phyloP scores from a whole-genome alignment of 64 coral and sea anemone species.

The Orbicella faveolata region DNA sequence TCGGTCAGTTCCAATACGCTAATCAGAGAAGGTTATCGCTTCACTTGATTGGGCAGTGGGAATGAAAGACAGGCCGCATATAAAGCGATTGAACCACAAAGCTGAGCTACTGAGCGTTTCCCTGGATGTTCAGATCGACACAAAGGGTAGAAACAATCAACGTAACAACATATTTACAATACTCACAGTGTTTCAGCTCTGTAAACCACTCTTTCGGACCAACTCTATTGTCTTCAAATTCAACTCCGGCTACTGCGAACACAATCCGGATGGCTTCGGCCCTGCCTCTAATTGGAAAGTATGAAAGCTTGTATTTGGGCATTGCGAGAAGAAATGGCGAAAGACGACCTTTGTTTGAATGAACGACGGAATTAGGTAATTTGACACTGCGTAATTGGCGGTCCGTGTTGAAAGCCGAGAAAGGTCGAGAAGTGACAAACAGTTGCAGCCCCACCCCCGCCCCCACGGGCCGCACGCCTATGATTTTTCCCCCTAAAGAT shows the following conservation, averaged over 20 bases:
- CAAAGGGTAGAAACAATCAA: too few species aligned
- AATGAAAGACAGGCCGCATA: background rate
- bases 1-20: too few species aligned
- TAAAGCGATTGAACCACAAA: background rate
- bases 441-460: too few species aligned
- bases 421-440: too few species aligned
- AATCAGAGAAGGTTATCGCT: too few species aligned
- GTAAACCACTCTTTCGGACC: constrained; percentile 7
- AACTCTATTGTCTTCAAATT: constrained; percentile 11
- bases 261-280: constrained; percentile 7
- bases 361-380: background rate
- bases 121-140: too few species aligned
- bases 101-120: background rate
- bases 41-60: too few species aligned
- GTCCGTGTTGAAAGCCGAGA: too few species aligned
- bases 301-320: constrained; percentile 22
- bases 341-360: background rate
- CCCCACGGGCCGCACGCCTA: too few species aligned
- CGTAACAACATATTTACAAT: background rate
- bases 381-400: too few species aligned
- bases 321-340: background rate
- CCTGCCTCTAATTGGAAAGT: constrained; percentile 26
- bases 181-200: constrained; percentile 16
- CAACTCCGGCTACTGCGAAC: constrained; percentile 16
- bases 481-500: too few species aligned